phyloP scores from a whole-genome alignment of 2,888 invertebrate genomes.

The Hydrotaea diabolus region DNA sequence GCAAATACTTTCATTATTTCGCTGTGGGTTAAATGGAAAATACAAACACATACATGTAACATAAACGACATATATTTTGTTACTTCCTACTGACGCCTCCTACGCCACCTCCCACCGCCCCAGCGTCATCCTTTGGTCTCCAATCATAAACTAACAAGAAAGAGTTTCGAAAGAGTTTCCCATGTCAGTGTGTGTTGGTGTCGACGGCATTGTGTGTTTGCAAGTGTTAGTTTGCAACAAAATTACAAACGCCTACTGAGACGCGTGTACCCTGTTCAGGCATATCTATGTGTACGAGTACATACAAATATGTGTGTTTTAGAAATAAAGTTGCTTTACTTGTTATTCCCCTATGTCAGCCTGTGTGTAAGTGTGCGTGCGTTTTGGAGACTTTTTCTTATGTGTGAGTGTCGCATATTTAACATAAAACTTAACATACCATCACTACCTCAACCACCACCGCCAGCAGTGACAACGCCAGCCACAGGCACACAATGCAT shows the following conservation, averaged over 20 bases:
- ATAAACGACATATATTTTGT: not conserved
- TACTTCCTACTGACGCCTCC: not conserved
- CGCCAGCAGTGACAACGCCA: slow-evolving; percentile 3
- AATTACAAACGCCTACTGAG: slow-evolving; percentile 45
- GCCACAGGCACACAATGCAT: not conserved
- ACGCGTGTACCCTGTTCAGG: not conserved
- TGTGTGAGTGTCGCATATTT: slow-evolving; percentile 37
- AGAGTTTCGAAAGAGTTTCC: slow-evolving; percentile 26
- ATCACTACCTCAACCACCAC: slow-evolving; percentile 3
- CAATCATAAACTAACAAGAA: slow-evolving; percentile 11
- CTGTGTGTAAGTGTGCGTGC: not conserved
- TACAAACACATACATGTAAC: not conserved
- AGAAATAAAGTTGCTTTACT: slow-evolving; percentile 43
- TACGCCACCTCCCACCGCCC: not conserved
- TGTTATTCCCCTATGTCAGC: slow-evolving; percentile 7
- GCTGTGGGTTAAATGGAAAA: slow-evolving; percentile 34
- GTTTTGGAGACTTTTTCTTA: not conserved
- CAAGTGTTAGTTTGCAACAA: slow-evolving; percentile 13
- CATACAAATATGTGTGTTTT: no score
- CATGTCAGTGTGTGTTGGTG: not conserved
- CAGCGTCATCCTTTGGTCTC: not conserved
- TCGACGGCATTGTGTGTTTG: not conserved
- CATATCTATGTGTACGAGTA: not conserved
- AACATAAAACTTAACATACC: slow-evolving; percentile 42
- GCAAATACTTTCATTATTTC: slow-evolving; percentile 53